Conservation (phyloP, 1,140 invertebrate genomes). For the Forficula auricularia region DNA sequence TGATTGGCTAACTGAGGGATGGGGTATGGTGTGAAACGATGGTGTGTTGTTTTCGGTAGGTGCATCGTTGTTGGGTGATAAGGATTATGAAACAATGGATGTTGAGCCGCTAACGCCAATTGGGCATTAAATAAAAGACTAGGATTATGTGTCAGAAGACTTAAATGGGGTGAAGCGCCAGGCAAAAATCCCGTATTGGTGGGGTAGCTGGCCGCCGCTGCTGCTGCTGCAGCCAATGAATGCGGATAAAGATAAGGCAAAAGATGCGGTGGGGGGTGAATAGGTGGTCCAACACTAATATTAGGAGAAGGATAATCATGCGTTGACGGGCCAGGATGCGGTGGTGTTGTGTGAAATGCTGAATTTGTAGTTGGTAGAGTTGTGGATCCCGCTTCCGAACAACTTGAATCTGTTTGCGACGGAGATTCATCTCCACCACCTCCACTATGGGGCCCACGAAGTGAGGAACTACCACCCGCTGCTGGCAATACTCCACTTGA, state of each 20-base stretch:
- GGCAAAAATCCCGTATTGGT: constrained; percentile 28
- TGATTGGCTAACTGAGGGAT: constrained; percentile 39
- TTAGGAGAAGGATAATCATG: constrained; percentile 57
- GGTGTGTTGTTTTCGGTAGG: constrained; percentile 18
- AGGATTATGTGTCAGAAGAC: constrained; percentile 38
- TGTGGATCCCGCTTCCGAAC: constrained; percentile 34
- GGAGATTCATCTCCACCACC: no score
- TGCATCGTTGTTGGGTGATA: no score
- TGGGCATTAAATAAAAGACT: constrained; percentile 68
- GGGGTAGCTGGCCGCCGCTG: constrained; percentile 24
- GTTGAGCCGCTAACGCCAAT: constrained; percentile 58
- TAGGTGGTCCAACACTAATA: constrained; percentile 70
- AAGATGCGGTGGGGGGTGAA: constrained; percentile 62
- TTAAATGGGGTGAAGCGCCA: constrained; percentile 29
- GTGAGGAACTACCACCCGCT: no score
- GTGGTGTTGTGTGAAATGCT: background rate
- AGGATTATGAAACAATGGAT: constrained; percentile 31
- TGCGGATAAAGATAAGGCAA: constrained; percentile 72
- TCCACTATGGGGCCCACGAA: no score
- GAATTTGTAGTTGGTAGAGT: constrained; percentile 17
- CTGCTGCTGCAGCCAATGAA: constrained; percentile 47
- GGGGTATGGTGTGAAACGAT: constrained; percentile 71
- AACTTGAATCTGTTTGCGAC: constrained; percentile 33
- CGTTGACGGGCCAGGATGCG: constrained; percentile 1
- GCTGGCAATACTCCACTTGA: no score